These are phyloP conservation scores for Melanocharis versteri DNA, from an alignment of 2,113 vertebrate genomes.

Conservation along the genomic window DNA sequence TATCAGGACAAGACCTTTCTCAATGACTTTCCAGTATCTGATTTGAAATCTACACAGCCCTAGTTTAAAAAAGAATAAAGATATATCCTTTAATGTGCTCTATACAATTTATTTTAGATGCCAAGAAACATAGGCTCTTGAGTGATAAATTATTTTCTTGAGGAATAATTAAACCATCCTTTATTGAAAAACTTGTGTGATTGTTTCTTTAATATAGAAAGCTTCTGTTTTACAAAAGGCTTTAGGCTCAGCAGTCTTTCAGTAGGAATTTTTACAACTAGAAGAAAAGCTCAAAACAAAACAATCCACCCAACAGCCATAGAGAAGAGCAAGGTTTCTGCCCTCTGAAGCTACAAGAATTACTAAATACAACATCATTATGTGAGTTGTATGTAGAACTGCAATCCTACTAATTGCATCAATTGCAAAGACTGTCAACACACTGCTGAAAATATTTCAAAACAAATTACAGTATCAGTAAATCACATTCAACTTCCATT, in stretches of 20 bases:
- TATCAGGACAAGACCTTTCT: not conserved
- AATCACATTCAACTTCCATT: not conserved
- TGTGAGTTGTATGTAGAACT: not conserved
- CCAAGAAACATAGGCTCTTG: slow-evolving; percentile 1
- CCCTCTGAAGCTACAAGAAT: not conserved
- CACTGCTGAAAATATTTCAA: not conserved
- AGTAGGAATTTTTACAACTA: not conserved
- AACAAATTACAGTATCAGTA: not conserved
- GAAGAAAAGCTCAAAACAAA: not conserved
- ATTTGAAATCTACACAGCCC: not conserved
- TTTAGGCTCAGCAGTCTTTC: not conserved
- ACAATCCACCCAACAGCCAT: not conserved
- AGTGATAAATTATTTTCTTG: not conserved
- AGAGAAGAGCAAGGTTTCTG: not conserved
- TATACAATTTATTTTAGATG: not conserved
- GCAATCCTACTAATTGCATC: not conserved
- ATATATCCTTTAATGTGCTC: not conserved
- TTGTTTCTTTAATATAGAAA: not conserved
- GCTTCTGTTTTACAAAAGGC: not conserved
- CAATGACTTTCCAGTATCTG: not conserved
- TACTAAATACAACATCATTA: not conserved
- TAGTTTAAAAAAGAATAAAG: not conserved
- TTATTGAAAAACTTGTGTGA: not conserved
- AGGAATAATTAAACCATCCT: not conserved
- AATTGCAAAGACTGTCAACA: not conserved